These are phyloP conservation scores for Cebidichthys violaceus DNA, from an alignment of 2,113 vertebrate species.

Conservation along the genomic window DNA sequence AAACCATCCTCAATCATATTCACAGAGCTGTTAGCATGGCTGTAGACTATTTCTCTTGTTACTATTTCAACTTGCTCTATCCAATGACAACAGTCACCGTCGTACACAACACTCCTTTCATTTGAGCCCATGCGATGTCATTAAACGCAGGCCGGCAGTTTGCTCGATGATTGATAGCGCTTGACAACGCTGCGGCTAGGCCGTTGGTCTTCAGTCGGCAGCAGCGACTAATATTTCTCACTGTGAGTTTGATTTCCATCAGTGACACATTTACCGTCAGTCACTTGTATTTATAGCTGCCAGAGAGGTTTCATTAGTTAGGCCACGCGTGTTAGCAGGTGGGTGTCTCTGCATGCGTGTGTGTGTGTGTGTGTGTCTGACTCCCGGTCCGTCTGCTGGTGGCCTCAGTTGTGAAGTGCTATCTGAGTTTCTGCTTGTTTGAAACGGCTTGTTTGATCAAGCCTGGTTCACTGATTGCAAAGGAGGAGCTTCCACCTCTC, in stretches of 20 bases:
- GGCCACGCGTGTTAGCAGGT: constrained; percentile 26
- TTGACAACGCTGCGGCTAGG: not conserved
- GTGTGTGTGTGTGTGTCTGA: not conserved
- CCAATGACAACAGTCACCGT: not conserved
- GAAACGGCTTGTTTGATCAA: too few species aligned
- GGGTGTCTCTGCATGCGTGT: not conserved
- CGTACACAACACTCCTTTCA: not conserved
- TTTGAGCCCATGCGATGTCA: not conserved
- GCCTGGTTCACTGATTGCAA: too few species aligned
- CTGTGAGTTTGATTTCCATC: constrained; percentile 36
- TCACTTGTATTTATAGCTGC: constrained; percentile 40
- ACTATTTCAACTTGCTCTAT: not conserved
- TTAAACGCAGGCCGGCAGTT: constrained; percentile 26
- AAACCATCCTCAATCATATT: not conserved
- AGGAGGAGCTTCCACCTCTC: too few species aligned
- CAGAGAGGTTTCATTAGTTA: constrained; percentile 23
- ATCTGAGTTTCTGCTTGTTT: too few species aligned
- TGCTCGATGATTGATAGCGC: constrained; percentile 14
- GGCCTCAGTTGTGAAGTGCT: too few species aligned
- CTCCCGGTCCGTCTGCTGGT: constrained; percentile 59
- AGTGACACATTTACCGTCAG: constrained; percentile 39
- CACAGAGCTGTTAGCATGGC: not conserved
- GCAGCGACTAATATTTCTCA: constrained; percentile 10
- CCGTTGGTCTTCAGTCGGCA: constrained; percentile 9
- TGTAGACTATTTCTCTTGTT: not conserved